A percentile compares a stretch with the other conserved stretches of the same genome.
Evolutionary conservation across 2,113 vertebrate genomes (phyloP).

Genomic region (Balaeniceps rex): DNA sequence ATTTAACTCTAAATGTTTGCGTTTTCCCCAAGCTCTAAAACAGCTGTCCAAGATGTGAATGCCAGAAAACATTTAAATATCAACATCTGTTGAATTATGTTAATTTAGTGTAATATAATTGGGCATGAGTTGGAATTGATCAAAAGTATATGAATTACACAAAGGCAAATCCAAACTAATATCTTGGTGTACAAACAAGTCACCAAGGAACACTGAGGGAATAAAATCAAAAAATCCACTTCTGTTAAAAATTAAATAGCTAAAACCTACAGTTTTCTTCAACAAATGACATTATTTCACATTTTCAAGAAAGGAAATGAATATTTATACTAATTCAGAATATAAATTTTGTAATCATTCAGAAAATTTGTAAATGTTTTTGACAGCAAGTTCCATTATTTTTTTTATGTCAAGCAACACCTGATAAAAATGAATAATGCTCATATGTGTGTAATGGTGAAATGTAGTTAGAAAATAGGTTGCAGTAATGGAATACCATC

Average conservation of each 20-base stretch:
- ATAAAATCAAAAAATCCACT: neutral
- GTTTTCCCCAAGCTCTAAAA: conserved; percentile 85
- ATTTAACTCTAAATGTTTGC: conserved; percentile 87
- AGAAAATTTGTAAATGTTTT: neutral
- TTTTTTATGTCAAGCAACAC: neutral
- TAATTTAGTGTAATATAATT: conserved; percentile 86
- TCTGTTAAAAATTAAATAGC: conserved; percentile 16
- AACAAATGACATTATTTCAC: neutral
- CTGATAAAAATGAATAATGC: neutral
- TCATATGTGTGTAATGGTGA: neutral
- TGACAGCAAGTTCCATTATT: neutral
- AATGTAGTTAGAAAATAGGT: neutral
- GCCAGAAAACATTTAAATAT: conserved; percentile 88
- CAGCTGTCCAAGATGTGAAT: conserved; percentile 84
- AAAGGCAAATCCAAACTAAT: conserved; percentile 73
- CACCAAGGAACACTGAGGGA: conserved; percentile 22
- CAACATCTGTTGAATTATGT: conserved; percentile 89
- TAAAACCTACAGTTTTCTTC: neutral
- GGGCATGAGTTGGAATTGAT: conserved; percentile 81
- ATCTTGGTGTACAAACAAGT: conserved; percentile 63
- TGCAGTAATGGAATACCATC: neutral
- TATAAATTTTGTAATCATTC: neutral
- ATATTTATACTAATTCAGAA: neutral
- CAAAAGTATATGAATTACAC: conserved; percentile 75
- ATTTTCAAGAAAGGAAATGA: neutral